Evolutionary conservation across 2,888 invertebrate species (phyloP).

Genomic region (Pardosa pseudoannulata): DNA sequence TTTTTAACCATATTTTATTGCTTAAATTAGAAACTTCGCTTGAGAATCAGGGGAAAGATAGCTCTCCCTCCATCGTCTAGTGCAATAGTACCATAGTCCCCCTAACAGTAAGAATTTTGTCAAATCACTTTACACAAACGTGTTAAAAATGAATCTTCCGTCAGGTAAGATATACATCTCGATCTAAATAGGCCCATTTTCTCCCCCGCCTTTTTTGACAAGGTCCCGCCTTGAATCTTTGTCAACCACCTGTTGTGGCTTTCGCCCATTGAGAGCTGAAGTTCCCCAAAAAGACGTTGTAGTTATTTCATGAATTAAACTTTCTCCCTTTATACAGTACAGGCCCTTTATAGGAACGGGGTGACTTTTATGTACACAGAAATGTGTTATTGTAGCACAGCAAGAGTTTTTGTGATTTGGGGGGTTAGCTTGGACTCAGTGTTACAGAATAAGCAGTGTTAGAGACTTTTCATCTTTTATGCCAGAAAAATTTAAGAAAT

Average conservation of each 20-base stretch:
- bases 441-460: not conserved
- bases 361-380: constrained; percentile 18
- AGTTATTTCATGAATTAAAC: constrained; percentile 23
- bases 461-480: not conserved
- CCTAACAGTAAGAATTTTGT: not conserved
- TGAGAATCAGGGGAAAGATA: too few relatives aligned
- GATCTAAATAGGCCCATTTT: constrained; percentile 34
- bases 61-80: too few relatives aligned
- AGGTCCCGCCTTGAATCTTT: constrained; percentile 16
- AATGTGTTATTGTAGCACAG: constrained; percentile 9
- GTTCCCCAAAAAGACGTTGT: not conserved
- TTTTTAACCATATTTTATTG: too few relatives aligned
- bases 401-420: not conserved
- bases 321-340: constrained; percentile 1
- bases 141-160: constrained; percentile 34
- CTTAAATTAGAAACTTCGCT: too few relatives aligned
- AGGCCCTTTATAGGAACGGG: not conserved
- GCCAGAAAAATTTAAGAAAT: not conserved
- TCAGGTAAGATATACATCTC: constrained; percentile 29
- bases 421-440: not conserved
- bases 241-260: constrained; percentile 46
- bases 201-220: constrained; percentile 28
- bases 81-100: not conserved
- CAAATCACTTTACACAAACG: constrained; percentile 29
- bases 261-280: constrained; percentile 13